Evolutionary conservation across 2,888 invertebrate species (phyloP), one percentile per base, ranked within the genome.

Genomic region (Meghimatium bilineatum): DNA sequence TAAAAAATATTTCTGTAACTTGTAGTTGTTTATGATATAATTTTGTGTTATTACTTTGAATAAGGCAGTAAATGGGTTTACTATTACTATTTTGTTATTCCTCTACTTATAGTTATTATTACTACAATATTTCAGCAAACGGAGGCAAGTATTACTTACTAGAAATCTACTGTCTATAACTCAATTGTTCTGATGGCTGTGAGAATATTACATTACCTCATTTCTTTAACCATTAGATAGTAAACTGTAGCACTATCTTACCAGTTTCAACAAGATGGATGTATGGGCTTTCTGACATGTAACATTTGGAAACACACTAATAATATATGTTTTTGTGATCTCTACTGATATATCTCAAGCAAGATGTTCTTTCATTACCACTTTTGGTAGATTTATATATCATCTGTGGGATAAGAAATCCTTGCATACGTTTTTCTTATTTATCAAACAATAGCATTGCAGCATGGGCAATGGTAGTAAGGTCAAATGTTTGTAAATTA

Each of bases 71-170:
- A 56, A 56, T 44, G 56, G 56, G 23, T 56, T 56, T 56, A 23
- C 23, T 23, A 56, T 56, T 56, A 3, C 56, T 23, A 20, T 17
- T 56, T 56, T 56, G 56, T 56, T 23, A 56, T 56, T 56, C 6
- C 17, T 23, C 56, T 56, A 14, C 8, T 56, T 8, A 23, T 56
- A 14, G 20, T 56, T 56, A 56, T 56, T 56, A 56, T 17, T 56
- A 56, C 23, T 17, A 49, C 29, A 49, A 49, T 74, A 20, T 74
- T 74, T 49, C 72, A 74, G 72, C 72, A 74, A 49, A 74, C 3
- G 29, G 72, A 74, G 72, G 72, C 72, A 74, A 74, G 72, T 74
- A 74, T 74, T 49, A n/a, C 29, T 10, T 74, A 74, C 72, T 74
- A 74, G 29, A 74, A 49, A 12, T 44, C 29, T 36, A 38, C 20